These are phyloP conservation scores for Phortica okadai DNA, from an alignment of 2,888 invertebrate species.

Conservation along the genomic window DNA sequence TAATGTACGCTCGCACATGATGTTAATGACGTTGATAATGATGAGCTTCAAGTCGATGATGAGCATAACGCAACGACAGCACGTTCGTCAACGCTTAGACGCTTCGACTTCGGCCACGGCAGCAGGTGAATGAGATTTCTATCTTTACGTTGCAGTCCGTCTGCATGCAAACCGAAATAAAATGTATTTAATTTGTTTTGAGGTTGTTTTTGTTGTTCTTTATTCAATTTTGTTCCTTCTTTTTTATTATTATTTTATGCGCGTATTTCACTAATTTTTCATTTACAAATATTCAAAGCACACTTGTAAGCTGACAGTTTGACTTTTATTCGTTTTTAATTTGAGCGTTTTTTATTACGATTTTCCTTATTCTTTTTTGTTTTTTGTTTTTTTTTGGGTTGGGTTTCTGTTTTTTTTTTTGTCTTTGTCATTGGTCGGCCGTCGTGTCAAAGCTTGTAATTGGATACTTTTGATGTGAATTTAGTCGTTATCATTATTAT, in stretches of 20 bases:
- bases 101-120: background rate
- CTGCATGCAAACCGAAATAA: background rate
- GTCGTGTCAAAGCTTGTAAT: background rate
- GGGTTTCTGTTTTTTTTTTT: conserved; percentile 50
- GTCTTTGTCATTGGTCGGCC: conserved; percentile 2
- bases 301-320: conserved; percentile 30
- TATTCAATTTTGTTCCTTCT: background rate
- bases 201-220: background rate
- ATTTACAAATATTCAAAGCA: conserved; percentile 3
- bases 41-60: background rate
- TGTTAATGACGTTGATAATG: background rate
- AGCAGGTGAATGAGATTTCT: conserved; percentile 14
- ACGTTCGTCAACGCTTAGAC: background rate
- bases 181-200: conserved; percentile 1
- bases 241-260: conserved; percentile 10
- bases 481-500: conserved; percentile 10
- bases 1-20: background rate
- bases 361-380: conserved; percentile 36
- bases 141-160: background rate
- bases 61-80: background rate
- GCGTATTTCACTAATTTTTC: conserved; percentile 8
- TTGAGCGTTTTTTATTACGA: conserved; percentile 57
- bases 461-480: background rate
- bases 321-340: conserved; percentile 70
- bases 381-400: conserved; percentile 53